Evolutionary conservation across 2,113 vertebrate species (phyloP).

Genomic region (Etheostoma spectabile): DNA sequence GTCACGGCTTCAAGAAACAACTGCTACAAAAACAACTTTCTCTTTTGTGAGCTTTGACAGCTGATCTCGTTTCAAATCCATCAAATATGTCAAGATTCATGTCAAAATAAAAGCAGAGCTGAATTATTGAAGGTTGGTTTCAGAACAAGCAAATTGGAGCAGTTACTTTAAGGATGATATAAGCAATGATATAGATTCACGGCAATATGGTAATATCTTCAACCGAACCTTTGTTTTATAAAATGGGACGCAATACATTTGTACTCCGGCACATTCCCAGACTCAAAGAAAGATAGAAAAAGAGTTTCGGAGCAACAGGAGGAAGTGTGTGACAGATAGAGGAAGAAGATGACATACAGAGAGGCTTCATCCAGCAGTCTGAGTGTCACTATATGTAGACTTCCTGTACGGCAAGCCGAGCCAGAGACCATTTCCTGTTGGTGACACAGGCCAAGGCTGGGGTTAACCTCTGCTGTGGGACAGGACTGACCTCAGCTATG

Average conservation of each 20-base stretch:
- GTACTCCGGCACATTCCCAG: neutral
- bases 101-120: neutral
- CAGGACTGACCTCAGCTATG: conserved; percentile 26
- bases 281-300: neutral
- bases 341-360: conserved; percentile 57
- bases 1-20: neutral
- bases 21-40: conserved; percentile 18
- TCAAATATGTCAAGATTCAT: neutral
- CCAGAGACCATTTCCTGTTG: conserved; percentile 67
- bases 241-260: neutral
- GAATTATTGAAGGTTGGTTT: neutral
- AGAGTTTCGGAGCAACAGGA: conserved; percentile 14
- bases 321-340: conserved; percentile 50
- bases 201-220: neutral
- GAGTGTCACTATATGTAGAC: conserved; percentile 73
- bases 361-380: conserved; percentile 36
- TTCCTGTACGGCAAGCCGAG: conserved; percentile 64
- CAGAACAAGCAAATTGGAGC: neutral
- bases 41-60: neutral
- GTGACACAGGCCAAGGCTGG: conserved; percentile 37
- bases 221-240: neutral
- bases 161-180: neutral
- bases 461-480: conserved; percentile 17
- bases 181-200: neutral
- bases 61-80: neutral